These are phyloP conservation scores for Habrosyne pyritoides DNA, from an alignment of 2,888 invertebrate species.

Conservation along the genomic window DNA sequence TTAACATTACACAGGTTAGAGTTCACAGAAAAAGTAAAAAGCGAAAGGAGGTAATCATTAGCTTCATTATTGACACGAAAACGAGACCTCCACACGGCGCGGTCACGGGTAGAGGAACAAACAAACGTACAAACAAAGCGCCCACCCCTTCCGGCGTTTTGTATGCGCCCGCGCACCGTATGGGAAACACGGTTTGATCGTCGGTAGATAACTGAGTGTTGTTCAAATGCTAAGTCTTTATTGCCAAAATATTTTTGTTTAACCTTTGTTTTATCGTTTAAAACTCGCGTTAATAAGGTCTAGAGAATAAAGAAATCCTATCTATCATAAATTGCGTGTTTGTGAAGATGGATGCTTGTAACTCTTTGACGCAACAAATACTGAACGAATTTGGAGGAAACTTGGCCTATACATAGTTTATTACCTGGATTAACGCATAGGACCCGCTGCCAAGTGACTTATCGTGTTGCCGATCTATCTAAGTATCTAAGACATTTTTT, in stretches of 20 bases:
- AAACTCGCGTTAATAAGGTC: too few relatives aligned
- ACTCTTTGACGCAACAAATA: too few relatives aligned
- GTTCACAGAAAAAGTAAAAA: neutral
- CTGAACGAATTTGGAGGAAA: too few relatives aligned
- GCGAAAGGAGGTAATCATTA: neutral
- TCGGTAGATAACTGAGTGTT: neutral
- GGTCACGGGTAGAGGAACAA: constrained; percentile 9
- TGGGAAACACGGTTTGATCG: constrained; percentile 2
- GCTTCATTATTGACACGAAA: constrained; percentile 3
- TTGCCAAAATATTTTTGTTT: neutral
- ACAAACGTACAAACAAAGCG: constrained; percentile 10
- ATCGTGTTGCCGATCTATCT: too few relatives aligned
- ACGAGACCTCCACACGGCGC: neutral
- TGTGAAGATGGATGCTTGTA: too few relatives aligned
- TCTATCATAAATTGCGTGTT: too few relatives aligned
- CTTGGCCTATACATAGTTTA: too few relatives aligned
- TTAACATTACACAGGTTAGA: neutral
- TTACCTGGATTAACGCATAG: too few relatives aligned
- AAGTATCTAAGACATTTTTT: too few relatives aligned
- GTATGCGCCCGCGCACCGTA: constrained; percentile 5
- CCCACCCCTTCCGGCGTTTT: constrained; percentile 13
- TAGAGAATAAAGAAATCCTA: too few relatives aligned
- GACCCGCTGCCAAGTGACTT: too few relatives aligned
- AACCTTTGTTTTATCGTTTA: neutral
- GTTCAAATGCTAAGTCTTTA: neutral